Evolutionary conservation across 2,888 invertebrate genomes (phyloP).

Genomic region (Cordilura impudica): DNA sequence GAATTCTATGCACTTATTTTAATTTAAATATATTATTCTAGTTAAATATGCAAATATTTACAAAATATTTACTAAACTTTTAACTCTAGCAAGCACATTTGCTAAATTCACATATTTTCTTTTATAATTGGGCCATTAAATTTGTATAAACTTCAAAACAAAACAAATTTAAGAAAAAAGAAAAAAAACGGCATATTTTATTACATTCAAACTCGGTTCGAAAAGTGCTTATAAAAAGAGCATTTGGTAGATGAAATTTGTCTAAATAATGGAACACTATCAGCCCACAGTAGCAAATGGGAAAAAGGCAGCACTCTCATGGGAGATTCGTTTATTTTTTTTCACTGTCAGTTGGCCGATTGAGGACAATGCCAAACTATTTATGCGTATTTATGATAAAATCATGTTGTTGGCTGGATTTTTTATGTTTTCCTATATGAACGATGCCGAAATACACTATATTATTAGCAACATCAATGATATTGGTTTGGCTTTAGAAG

Average conservation of each 20-base stretch:
- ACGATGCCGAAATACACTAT: slow-evolving; percentile 58
- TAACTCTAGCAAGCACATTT: slow-evolving; percentile 29
- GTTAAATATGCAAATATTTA: slow-evolving; percentile 25
- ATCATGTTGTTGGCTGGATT: slow-evolving; percentile 36
- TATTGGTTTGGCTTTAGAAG: slow-evolving; percentile 52
- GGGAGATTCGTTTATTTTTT: slow-evolving; percentile 61
- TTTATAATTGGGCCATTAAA: slow-evolving; percentile 50
- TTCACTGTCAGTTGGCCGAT: slow-evolving; percentile 58
- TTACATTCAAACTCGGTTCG: neutral
- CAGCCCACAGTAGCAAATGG: slow-evolving; percentile 58
- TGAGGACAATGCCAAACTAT: slow-evolving; percentile 26
- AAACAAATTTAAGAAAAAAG: neutral
- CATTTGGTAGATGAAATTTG: neutral
- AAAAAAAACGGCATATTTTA: neutral
- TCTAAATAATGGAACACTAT: slow-evolving; percentile 47
- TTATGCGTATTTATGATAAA: slow-evolving; percentile 38
- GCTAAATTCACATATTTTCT: slow-evolving; percentile 38
- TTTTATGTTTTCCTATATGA: slow-evolving; percentile 44
- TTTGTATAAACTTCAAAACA: neutral
- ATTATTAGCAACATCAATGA: slow-evolving; percentile 53
- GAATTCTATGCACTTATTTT: too few species aligned
- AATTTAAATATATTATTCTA: too few species aligned
- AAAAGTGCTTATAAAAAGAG: neutral
- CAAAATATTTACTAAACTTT: slow-evolving; percentile 35
- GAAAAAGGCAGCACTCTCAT: slow-evolving; percentile 51